Evolutionary conservation across 1,140 invertebrate species (phyloP).

Genomic region (Theocolax elegans): DNA sequence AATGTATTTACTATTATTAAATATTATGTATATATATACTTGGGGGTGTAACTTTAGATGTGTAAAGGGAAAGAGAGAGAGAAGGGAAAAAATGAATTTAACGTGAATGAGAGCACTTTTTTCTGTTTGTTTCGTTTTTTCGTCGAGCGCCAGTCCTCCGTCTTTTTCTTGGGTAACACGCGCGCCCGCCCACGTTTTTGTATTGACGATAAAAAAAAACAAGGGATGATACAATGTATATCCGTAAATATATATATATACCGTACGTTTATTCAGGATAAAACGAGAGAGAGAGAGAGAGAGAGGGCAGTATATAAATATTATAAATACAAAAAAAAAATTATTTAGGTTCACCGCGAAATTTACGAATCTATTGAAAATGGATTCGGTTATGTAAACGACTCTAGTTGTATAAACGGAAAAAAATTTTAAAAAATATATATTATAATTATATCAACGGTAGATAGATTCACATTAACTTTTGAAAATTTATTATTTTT

Average conservation of each 20-base stretch:
- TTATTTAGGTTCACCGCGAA: conserved; percentile 24
- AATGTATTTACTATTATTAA: too few species aligned
- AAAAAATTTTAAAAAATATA: too few species aligned
- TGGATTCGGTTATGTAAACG: conserved; percentile 16
- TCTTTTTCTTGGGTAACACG: not conserved
- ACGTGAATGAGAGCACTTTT: not conserved
- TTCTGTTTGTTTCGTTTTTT: not conserved
- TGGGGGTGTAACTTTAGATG: conserved; percentile 11
- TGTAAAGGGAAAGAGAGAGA: not conserved
- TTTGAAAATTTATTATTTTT: too few species aligned
- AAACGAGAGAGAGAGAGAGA: too few species aligned
- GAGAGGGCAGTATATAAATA: conserved; percentile 12
- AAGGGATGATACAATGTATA: too few species aligned
- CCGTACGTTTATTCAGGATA: too few species aligned
- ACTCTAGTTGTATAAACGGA: conserved; percentile 21
- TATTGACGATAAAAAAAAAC: conserved; percentile 36
- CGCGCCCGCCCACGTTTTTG: not conserved
- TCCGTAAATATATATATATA: too few species aligned
- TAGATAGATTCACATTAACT: conserved; percentile 14
- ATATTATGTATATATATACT: too few species aligned
- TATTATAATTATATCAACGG: conserved; percentile 8
- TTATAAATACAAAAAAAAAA: conserved; percentile 29
- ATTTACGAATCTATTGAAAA: conserved; percentile 22
- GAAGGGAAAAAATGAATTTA: not conserved
- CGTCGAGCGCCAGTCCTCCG: not conserved